Base-by-base conservation (phyloP, 2,888 invertebrate genomes). In the Trachelus stipa region DNA sequence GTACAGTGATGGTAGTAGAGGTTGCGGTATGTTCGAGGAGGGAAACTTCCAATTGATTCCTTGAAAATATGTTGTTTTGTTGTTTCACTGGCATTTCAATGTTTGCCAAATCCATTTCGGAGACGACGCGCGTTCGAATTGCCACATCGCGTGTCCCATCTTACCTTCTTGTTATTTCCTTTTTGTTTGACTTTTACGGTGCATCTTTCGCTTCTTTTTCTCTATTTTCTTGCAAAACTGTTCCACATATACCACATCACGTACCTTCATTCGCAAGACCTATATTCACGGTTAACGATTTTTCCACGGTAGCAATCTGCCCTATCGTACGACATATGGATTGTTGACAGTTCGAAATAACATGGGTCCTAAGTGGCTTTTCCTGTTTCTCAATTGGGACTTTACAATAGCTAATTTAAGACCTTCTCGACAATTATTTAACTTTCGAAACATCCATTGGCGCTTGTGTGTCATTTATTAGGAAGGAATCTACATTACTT, bases 71-170 rank as follows among this genome's bases (percentile, higher is more conserved):
- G 30, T 71, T 68, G 74, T 74, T 79, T 76, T 81, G 84, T 86
- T 83, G 85, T 84, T 84, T 85, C 85, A 85, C 83, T 79, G 74
- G 80, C 81, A 83, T 82, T 81, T 83, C 81, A 84, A 82, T 88
- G 83, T 88, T 88, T 87, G 87, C 83, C 80, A 83, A 88, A 88
- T 85, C 85, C 82, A 86, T 86, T 87, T 86, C 84, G 83, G 76
- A 79, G 82, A 81, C 84, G 82, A 83, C 84, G 82, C 56, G 9
- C 56, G 56, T 56, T 56, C 56, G 9, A 56, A 84, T 86, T 85
- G 84, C 83, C 83, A 83, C 83, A 81, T 82, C 82, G 75, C 23
- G 73, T 74, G 78, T 73, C 74, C 56, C 15, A 23, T 56, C 56
- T 23, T 56, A 56, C 56, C 56, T 56, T 2, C 56, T 23, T 56